Evolutionary conservation across 2,888 invertebrate genomes (phyloP).

Genomic region (Eristalis arbustorum): DNA sequence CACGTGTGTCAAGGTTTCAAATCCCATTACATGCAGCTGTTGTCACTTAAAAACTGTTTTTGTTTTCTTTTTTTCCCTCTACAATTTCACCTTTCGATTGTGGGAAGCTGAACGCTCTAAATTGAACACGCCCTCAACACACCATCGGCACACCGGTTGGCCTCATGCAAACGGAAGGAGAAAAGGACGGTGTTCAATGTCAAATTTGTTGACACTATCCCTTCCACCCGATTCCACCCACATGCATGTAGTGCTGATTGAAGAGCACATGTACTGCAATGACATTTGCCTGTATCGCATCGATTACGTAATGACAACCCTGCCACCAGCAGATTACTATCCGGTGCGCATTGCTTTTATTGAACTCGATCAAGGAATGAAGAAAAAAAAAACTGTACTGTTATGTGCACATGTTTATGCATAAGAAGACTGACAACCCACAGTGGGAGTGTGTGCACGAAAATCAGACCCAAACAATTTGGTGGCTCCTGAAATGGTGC

Average conservation of each 20-base stretch:
- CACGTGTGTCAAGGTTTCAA: background rate
- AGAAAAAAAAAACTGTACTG: background rate
- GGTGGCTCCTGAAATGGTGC: constrained; percentile 36
- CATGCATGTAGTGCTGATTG: background rate
- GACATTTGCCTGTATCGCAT: background rate
- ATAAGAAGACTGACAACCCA: background rate
- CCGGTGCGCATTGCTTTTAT: constrained; percentile 12
- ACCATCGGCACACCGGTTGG: background rate
- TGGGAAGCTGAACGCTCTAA: background rate
- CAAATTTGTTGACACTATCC: background rate
- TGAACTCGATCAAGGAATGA: constrained; percentile 20
- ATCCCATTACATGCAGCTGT: background rate
- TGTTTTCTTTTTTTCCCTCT: background rate
- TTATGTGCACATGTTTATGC: background rate
- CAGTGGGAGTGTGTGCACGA: too few species aligned
- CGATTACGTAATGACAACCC: constrained; percentile 5
- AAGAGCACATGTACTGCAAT: background rate
- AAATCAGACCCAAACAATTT: constrained; percentile 20
- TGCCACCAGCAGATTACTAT: background rate
- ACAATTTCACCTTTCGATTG: background rate
- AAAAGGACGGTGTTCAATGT: background rate
- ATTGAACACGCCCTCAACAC: background rate
- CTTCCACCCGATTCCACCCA: background rate
- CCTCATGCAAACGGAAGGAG: background rate
- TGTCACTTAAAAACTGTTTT: background rate